phyloP scores from a whole-genome alignment of 2,113 vertebrate species.

The Mellivora capensis region DNA sequence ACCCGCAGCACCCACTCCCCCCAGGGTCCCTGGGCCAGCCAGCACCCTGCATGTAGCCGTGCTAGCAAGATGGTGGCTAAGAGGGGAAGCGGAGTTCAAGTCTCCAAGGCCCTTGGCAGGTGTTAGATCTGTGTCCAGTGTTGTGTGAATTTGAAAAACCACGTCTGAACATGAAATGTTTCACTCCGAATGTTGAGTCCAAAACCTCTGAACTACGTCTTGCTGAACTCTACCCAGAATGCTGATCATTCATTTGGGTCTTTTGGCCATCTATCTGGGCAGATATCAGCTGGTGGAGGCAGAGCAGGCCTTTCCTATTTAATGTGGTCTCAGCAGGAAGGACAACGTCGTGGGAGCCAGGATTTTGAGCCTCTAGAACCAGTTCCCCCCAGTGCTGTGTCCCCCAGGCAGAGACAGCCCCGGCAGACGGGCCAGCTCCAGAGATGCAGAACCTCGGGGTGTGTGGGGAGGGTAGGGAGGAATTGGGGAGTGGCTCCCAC shows the following conservation, averaged over 20 bases:
- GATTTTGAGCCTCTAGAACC: not conserved
- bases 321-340: not conserved
- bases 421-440: fast-evolving
- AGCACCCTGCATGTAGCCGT: no score
- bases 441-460: not conserved
- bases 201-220: not conserved
- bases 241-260: not conserved
- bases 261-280: not conserved
- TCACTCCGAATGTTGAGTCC: not conserved
- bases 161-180: not conserved
- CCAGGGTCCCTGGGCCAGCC: fast-evolving
- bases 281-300: not conserved
- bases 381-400: not conserved
- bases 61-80: not conserved
- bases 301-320: not conserved
- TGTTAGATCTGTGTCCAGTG: not conserved
- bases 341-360: fast-evolving
- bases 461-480: fast-evolving
- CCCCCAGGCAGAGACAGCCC: not conserved
- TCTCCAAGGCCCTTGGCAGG: no score
- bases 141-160: not conserved
- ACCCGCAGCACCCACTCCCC: not conserved
- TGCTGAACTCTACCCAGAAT: not conserved
- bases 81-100: fast-evolving
- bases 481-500: not conserved